Conservation (phyloP, 2,888 invertebrate genomes). For the Yponomeuta plumbellus region DNA sequence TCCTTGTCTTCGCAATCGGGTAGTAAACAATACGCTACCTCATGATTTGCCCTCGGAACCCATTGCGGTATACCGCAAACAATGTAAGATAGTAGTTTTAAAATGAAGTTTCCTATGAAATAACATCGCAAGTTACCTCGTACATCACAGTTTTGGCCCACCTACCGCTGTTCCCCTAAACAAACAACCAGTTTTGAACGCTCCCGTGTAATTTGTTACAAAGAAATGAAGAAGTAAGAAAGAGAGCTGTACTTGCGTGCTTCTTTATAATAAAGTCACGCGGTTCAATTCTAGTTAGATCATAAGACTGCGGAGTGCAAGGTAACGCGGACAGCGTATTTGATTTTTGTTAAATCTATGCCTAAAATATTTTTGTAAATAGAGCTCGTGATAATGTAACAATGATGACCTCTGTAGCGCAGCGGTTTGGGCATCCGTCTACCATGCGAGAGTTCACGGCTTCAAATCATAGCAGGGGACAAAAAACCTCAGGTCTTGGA, state of each 20-base stretch:
- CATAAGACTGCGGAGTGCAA: constrained; percentile 10
- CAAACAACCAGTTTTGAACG: not conserved
- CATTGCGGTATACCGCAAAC: too few relatives aligned
- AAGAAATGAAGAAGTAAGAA: constrained; percentile 9
- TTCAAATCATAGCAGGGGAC: too few relatives aligned
- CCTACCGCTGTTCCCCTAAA: not conserved
- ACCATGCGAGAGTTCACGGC: too few relatives aligned
- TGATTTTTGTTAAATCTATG: too few relatives aligned
- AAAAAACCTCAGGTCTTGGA: too few relatives aligned
- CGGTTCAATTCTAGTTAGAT: constrained; percentile 15
- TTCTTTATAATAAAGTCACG: constrained; percentile 12
- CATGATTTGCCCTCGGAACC: too few relatives aligned
- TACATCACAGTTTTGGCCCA: not conserved
- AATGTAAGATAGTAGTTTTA: not conserved
- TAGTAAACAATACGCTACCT: too few relatives aligned
- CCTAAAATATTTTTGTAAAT: too few relatives aligned
- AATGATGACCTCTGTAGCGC: too few relatives aligned
- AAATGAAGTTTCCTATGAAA: not conserved
- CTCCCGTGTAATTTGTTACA: not conserved
- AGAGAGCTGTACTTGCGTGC: constrained; percentile 8
- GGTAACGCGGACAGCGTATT: not conserved
- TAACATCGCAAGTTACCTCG: not conserved
- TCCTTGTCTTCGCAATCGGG: too few relatives aligned
- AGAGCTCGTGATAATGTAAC: too few relatives aligned
- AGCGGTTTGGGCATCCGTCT: too few relatives aligned